Base-by-base conservation (phyloP, 2,113 vertebrate genomes). In the Oreocharis arfaki region DNA sequence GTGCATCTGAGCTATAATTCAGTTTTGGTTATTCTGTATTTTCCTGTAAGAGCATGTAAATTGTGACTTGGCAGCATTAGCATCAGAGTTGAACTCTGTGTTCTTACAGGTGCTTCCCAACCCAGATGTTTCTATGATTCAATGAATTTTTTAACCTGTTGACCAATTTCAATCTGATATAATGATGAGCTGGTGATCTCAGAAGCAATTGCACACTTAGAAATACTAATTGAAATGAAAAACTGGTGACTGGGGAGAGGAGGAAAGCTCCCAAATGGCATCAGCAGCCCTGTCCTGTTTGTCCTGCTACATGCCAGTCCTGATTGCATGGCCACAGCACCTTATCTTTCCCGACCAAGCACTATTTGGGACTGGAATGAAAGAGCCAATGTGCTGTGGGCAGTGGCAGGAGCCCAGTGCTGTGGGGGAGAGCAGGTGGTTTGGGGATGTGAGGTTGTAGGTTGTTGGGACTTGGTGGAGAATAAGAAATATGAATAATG, bases 131-230 rank as follows among this genome's bases (percentile, higher is more conserved):
- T 78, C 23, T 39, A 13, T 32, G n/a, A 61, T 32, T 46, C 20
- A 16, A 4, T 65, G 32, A 17, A 7, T 21, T 79, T 30, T 79
- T 89, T 63, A 89, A 77, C 16, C 19, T 35, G 3, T 46, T 74
- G 33, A 64, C 13, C 0, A 0, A 24, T 85, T 83, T 83, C 42
- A 49, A 1, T 79, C 2, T 13, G 17, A 9, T 77, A 2, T 8
- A 63, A n/a, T 11, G 24, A 23, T 1, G 3, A 69, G 41, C 37
- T 61, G 28, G 7, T 60, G 44, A 50, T 46, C 37, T 76, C 33
- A 21, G 67, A 85, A 69, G 14, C 11, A 33, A 13, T 61, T 46
- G n/a, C n/a, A 4, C 19, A 18, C 24, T 76, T 9, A 44, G n/a
- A 60, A 87, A 52, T 28, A 52, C 9, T 9, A 78, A 32, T 21